Conservation (phyloP, 2,113 vertebrate species). For the Dermatemys mawii region DNA sequence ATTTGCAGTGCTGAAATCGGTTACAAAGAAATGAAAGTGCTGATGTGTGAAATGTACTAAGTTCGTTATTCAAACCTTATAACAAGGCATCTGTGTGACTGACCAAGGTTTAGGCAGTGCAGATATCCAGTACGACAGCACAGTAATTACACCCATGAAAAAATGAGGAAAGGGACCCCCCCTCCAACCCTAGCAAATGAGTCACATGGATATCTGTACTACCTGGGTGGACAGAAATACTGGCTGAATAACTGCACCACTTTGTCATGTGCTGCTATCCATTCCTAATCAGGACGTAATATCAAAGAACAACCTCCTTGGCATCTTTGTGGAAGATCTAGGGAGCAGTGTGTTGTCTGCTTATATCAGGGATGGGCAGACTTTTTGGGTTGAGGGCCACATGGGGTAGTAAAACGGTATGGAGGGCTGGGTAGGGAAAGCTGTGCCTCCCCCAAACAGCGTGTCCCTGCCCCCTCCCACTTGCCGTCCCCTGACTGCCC, state of each 20-base stretch:
- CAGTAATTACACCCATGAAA: neutral
- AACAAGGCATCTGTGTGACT: neutral
- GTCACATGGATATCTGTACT: neutral
- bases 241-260: neutral
- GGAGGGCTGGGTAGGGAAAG: too few species aligned
- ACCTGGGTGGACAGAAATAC: neutral
- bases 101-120: neutral
- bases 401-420: too few species aligned
- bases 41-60: neutral
- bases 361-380: too few species aligned
- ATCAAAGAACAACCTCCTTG: neutral
- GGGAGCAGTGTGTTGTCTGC: neutral
- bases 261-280: neutral
- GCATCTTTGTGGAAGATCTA: neutral
- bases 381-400: too few species aligned
- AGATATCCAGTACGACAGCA: neutral
- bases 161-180: too few species aligned
- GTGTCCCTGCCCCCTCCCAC: too few species aligned
- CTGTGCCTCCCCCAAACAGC: too few species aligned
- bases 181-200: neutral
- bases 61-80: neutral
- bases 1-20: neutral
- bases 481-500: too few species aligned
- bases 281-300: neutral
- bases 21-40: neutral